phyloP scores from a whole-genome alignment of 2,113 vertebrate genomes.

The Rhadina sibilatrix region DNA sequence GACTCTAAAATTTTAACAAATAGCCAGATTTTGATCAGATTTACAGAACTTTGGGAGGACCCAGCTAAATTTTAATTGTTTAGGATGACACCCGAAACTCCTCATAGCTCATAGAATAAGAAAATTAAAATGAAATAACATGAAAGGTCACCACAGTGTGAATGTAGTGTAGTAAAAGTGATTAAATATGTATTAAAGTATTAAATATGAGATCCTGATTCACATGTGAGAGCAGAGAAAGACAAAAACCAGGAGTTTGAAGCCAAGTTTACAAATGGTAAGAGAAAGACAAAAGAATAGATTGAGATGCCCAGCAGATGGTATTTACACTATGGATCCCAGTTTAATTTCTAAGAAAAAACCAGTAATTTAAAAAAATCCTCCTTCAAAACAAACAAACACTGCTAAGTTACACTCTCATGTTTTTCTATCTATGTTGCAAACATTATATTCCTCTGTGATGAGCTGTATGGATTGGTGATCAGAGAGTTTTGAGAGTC shows the following conservation, averaged over 20 bases:
- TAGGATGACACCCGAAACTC: neutral
- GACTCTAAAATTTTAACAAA: neutral
- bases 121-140: neutral
- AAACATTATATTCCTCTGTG: neutral
- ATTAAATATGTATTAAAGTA: neutral
- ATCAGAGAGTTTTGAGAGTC: neutral
- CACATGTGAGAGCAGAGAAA: neutral
- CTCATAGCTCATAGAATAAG: neutral
- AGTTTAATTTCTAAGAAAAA: neutral
- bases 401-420: neutral
- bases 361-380: neutral
- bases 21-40: neutral
- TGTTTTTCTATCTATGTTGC: neutral
- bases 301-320: neutral
- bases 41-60: neutral
- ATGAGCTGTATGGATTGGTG: neutral
- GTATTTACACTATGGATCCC: neutral
- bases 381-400: neutral
- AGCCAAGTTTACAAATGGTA: neutral
- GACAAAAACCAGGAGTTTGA: neutral
- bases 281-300: neutral
- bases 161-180: neutral
- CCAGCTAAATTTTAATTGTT: neutral
- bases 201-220: neutral
- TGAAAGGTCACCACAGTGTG: neutral